Evolutionary conservation across 2,113 vertebrate species (phyloP).

Genomic region (Himantopus leucocephalus): DNA sequence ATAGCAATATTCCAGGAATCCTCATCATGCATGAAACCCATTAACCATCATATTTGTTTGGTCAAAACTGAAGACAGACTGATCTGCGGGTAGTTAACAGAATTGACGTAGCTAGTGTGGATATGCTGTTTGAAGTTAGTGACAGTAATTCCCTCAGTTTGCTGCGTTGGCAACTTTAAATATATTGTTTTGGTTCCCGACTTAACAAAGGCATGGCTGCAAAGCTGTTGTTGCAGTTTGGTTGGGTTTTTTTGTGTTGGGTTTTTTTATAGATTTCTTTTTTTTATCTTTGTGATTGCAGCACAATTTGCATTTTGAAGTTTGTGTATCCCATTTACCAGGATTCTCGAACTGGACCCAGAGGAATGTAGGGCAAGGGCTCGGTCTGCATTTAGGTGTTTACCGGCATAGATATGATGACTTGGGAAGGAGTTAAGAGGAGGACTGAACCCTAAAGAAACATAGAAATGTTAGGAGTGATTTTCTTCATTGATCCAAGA

Average conservation of each 20-base stretch:
- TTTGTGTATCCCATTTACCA: background rate
- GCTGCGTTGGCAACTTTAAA: background rate
- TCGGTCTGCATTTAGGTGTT: accelerated
- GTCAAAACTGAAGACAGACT: background rate
- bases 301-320: background rate
- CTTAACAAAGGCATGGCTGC: background rate
- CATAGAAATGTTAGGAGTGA: background rate
- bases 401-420: background rate
- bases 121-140: background rate
- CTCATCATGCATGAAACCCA: accelerated
- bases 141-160: background rate
- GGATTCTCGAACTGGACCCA: background rate
- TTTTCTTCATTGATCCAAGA: background rate
- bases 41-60: accelerated
- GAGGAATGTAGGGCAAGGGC: background rate
- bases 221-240: background rate
- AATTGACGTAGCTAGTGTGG: background rate
- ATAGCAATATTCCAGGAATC: background rate
- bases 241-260: background rate
- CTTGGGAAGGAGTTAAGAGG: background rate
- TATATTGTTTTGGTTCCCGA: background rate
- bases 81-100: background rate
- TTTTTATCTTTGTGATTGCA: background rate
- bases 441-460: background rate
- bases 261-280: background rate